Percentiles rank a stretch among this genome's conserved stretches.
phyloP scores from a whole-genome alignment of 1,140 invertebrate species.

The Arctopsyche grandis region DNA sequence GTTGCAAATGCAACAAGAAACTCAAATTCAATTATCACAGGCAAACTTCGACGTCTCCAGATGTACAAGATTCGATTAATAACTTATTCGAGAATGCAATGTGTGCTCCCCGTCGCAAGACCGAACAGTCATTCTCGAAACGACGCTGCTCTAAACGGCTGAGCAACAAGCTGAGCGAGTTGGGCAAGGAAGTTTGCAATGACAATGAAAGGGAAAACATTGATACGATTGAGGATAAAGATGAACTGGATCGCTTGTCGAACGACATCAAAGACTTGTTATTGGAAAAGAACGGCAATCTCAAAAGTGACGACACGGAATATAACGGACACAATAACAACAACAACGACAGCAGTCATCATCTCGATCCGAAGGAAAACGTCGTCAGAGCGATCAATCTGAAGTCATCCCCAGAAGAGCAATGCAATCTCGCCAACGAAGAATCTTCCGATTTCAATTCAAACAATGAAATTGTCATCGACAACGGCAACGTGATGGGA shows the following conservation, averaged over 20 bases:
- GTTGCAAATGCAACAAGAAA: slow-evolving; percentile 60
- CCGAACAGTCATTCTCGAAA: background rate
- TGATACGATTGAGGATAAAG: background rate
- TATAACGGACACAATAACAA: background rate
- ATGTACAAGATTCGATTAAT: slow-evolving; percentile 51
- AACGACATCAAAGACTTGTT: background rate
- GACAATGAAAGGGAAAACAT: background rate
- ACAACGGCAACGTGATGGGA: no score
- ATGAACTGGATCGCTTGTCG: background rate
- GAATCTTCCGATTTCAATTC: background rate
- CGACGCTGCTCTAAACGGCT: background rate
- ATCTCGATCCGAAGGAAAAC: no score
- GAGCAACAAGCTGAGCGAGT: background rate
- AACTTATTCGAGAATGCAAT: slow-evolving; percentile 38
- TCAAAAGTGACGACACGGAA: background rate
- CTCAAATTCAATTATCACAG: slow-evolving; percentile 58
- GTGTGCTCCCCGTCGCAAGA: background rate
- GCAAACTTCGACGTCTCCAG: slow-evolving; percentile 61
- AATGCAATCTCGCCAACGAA: no score
- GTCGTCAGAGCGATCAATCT: no score
- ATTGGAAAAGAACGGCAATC: background rate
- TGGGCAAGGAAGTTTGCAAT: background rate
- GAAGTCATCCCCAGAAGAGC: no score
- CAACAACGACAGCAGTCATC: no score
- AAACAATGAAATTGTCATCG: background rate